Conservation (phyloP, 2,888 invertebrate species). For the Dermolepida albohirtum region DNA sequence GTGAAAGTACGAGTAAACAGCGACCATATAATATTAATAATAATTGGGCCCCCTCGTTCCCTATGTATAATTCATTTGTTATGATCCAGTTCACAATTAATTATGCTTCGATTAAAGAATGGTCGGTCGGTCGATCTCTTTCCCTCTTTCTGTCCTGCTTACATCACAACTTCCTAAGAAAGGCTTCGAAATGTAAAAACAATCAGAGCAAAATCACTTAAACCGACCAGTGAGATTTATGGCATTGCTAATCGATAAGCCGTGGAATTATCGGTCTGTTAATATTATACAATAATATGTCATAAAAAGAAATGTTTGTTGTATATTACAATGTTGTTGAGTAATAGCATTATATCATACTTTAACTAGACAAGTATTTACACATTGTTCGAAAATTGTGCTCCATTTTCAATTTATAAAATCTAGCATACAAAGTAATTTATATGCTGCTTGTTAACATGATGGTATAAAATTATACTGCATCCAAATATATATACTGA, state of each 20-base stretch:
- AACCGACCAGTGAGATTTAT: conserved; percentile 23
- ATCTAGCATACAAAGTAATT: too few relatives aligned
- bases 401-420: too few relatives aligned
- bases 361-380: too few relatives aligned
- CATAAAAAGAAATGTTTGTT: too few relatives aligned
- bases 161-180: conserved; percentile 9
- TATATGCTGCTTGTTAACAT: too few relatives aligned
- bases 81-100: conserved; percentile 34
- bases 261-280: conserved; percentile 15
- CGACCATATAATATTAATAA: conserved; percentile 13
- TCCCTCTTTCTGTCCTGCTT: not conserved
- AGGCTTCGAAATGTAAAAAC: conserved; percentile 1
- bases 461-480: too few relatives aligned
- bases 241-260: conserved; percentile 23
- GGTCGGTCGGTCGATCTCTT: not conserved
- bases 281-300: conserved; percentile 16
- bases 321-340: too few relatives aligned
- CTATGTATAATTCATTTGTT: conserved; percentile 36
- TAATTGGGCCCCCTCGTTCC: conserved; percentile 8
- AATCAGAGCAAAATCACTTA: conserved; percentile 27
- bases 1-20: conserved; percentile 17
- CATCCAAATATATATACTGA: too few relatives aligned
- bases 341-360: too few relatives aligned
- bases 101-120: conserved; percentile 22
- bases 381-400: too few relatives aligned